Conservation (phyloP, 64 coral and sea anemone species). For the Montipora cactus region DNA sequence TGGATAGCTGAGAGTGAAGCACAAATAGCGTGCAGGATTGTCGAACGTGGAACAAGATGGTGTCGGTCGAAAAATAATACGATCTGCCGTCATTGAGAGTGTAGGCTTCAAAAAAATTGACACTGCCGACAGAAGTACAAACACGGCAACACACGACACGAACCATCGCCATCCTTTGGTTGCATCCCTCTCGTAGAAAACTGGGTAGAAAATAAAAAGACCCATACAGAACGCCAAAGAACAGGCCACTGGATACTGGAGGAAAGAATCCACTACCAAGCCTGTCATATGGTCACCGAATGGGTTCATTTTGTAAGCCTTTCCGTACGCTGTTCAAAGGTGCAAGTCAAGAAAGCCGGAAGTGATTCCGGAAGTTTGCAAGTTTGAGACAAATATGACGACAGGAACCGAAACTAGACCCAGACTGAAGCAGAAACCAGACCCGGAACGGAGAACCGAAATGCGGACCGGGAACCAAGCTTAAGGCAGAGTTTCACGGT, state of each 20-base stretch:
- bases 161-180: constrained; percentile 37
- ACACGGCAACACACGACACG: constrained; percentile 2
- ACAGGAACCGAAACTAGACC: too few relatives aligned
- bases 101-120: constrained; percentile 52
- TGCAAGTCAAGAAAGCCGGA: too few relatives aligned
- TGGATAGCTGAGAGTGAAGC: constrained; percentile 25
- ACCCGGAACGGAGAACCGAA: too few relatives aligned
- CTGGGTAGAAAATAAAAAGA: constrained; percentile 34
- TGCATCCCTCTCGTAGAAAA: constrained; percentile 27
- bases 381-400: too few relatives aligned
- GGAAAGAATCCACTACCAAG: constrained; percentile 35
- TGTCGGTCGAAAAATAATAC: constrained; percentile 64
- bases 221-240: constrained; percentile 20
- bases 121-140: constrained; percentile 6
- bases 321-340: neutral
- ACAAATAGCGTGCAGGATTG: constrained; percentile 51
- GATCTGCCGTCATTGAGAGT: constrained; percentile 25
- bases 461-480: too few relatives aligned
- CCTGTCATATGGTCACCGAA: neutral
- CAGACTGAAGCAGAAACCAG: too few relatives aligned
- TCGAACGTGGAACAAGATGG: constrained; percentile 64
- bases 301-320: neutral
- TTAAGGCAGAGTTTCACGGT: too few relatives aligned
- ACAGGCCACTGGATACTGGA: constrained; percentile 48
- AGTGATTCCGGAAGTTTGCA: too few relatives aligned